Base-by-base conservation (phyloP, 1,140 invertebrate species). In the Drosophila takahashii region DNA sequence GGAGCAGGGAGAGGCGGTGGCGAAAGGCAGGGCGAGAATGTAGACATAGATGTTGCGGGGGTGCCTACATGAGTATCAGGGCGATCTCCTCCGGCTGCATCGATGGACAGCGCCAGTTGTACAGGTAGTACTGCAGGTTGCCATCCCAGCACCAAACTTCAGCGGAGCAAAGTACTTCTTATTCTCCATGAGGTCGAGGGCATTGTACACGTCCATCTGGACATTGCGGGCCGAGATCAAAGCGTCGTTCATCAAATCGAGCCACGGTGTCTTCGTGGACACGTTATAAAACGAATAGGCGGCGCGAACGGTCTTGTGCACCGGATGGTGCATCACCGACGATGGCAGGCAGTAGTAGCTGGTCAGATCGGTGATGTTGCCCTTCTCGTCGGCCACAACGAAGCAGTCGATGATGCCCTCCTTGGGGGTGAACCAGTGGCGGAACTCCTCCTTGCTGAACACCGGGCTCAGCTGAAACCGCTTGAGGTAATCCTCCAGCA, bases 221-320 rank as follows among this genome's bases (percentile, higher is more conserved):
- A 96, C 94, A 93, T 98, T 98, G 93, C 97, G 98, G n/a, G 99
- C 99, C 36, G 98, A 96, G 90, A 99, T 98, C 18, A 99, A 94
- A 39, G 98, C 97, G 94, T 99, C 98, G 72, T 97, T 96, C 96
- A 99, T 99, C 26, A 99, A 94, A 50, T 98, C 97, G 39, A 95
- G 92, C 96, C 98, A 97, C 0, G 96, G 95, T 1, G 97, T 98
- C 70, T 95, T 95, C 0, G 95, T 96, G 8, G 97, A 97, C 0
- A 99, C 98, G 93, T 99, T 99, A 92, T 99, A 99, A 93, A 99
- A 99, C 50, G 98, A 98, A 93, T 99, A 99, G 1, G 99, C 99
- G 29, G 99, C 99, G 89, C 97, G 97, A 26, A 99, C 93, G 26
- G 95, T 96, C 91, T 99, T 99, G 92, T 99, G 98, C 15, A 95